Conservation (phyloP, 2,888 invertebrate genomes). For the Bellardia bayeri region DNA sequence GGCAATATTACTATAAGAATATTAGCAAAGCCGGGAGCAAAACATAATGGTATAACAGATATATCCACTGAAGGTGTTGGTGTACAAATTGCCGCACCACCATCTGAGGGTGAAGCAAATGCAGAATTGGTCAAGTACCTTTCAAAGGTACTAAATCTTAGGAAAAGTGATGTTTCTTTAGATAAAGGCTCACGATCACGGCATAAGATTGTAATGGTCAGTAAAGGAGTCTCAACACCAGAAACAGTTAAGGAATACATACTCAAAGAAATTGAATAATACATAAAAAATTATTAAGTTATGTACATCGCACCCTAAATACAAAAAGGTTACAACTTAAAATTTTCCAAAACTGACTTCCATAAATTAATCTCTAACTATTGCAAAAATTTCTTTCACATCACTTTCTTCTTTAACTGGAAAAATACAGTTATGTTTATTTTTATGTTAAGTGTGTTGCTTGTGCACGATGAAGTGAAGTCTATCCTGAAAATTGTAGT, state of each 20-base stretch:
- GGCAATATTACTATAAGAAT: slow-evolving; percentile 88
- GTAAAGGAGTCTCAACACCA: slow-evolving; percentile 84
- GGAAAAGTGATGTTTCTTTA: slow-evolving; percentile 89
- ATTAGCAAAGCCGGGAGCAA: slow-evolving; percentile 91
- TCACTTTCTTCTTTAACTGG: too few species aligned
- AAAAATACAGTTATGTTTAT: too few species aligned
- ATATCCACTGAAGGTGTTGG: slow-evolving; percentile 88
- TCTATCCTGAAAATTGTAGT: too few species aligned
- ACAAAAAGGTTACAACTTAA: too few species aligned
- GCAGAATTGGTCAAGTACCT: slow-evolving; percentile 90
- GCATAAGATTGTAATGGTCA: slow-evolving; percentile 85
- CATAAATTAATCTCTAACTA: too few species aligned
- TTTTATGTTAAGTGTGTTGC: too few species aligned
- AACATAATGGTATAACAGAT: slow-evolving; percentile 88
- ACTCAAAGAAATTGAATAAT: slow-evolving; percentile 79
- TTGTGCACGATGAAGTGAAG: too few species aligned
- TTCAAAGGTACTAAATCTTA: slow-evolving; percentile 87
- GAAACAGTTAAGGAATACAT: slow-evolving; percentile 84
- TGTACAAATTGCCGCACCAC: slow-evolving; percentile 92
- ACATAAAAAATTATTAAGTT: slow-evolving; percentile 41
- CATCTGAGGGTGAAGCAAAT: slow-evolving; percentile 92
- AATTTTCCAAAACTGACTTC: too few species aligned
- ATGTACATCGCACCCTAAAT: too few species aligned
- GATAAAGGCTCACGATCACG: slow-evolving; percentile 87
- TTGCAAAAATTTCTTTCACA: too few species aligned